These are phyloP conservation scores for Proisotoma minuta DNA, from an alignment of 2,888 invertebrate genomes.

Conservation along the genomic window DNA sequence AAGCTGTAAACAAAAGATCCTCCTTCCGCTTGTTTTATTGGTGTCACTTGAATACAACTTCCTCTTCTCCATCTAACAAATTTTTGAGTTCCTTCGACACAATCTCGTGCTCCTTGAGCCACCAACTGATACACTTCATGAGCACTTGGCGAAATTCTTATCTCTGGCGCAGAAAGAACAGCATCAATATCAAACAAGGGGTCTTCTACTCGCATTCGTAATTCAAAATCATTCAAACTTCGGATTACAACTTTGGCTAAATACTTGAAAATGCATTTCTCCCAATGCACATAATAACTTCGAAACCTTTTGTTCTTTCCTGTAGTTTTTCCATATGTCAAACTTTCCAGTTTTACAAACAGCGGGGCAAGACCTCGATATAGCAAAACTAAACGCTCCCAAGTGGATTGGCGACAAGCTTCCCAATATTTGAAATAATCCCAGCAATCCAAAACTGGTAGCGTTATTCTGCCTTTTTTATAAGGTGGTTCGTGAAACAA, in stretches of 20 bases:
- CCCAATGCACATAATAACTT: constrained; percentile 76
- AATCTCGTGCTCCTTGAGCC: constrained; percentile 68
- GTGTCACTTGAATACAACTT: constrained; percentile 69
- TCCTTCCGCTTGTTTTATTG: constrained; percentile 56
- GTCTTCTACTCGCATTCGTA: constrained; percentile 56
- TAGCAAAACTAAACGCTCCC: constrained; percentile 64
- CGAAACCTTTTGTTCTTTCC: constrained; percentile 69
- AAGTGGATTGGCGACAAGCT: constrained; percentile 62
- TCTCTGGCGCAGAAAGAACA: constrained; percentile 67
- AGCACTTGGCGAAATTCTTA: constrained; percentile 68
- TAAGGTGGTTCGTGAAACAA: constrained; percentile 41
- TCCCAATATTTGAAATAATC: constrained; percentile 70
- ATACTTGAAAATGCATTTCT: constrained; percentile 68
- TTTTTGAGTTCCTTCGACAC: constrained; percentile 66
- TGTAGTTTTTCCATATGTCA: constrained; percentile 73
- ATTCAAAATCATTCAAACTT: constrained; percentile 68
- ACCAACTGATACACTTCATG: constrained; percentile 73
- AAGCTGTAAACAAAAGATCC: constrained; percentile 65
- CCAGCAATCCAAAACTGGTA: constrained; percentile 43
- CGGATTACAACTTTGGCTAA: constrained; percentile 63
- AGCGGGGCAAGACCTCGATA: constrained; percentile 76
- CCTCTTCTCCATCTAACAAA: constrained; percentile 83
- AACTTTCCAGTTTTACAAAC: constrained; percentile 76
- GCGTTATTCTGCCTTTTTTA: constrained; percentile 24
- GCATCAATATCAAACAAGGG: constrained; percentile 77